Conservation (phyloP, 2,113 vertebrate species). For the Calidris pygmaea region DNA sequence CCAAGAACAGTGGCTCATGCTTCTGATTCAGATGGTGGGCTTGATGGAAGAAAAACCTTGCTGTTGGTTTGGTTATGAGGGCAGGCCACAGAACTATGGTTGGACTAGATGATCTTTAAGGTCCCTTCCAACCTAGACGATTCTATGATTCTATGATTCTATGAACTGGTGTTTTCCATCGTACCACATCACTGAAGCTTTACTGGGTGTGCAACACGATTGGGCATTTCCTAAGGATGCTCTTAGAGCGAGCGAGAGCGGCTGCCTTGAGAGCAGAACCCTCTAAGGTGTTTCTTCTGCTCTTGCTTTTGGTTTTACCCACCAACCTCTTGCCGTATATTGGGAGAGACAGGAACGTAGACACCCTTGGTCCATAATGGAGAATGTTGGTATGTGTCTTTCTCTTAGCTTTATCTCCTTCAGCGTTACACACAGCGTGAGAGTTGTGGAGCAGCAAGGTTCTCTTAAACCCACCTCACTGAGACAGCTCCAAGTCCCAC, state of each 20-base stretch:
- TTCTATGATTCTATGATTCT: no score
- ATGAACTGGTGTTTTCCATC: neutral
- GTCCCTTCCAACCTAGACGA: no score
- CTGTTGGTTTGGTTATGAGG: neutral
- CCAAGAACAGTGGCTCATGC: neutral
- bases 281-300: neutral
- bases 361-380: neutral
- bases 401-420: neutral
- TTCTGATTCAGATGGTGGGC: neutral
- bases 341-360: neutral
- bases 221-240: neutral
- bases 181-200: no score
- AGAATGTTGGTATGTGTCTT: neutral
- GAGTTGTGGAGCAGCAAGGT: neutral
- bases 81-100: no score
- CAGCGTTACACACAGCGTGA: neutral
- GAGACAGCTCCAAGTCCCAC: neutral
- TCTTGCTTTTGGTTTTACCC: neutral
- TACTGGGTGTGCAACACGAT: no score
- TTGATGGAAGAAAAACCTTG: neutral
- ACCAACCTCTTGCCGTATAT: neutral
- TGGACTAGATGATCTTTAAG: no score
- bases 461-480: neutral
- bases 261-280: neutral
- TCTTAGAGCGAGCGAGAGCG: fast-evolving